Base-by-base conservation (phyloP, 2,797 vertebrate genomes). In the Varecia variegata region DNA sequence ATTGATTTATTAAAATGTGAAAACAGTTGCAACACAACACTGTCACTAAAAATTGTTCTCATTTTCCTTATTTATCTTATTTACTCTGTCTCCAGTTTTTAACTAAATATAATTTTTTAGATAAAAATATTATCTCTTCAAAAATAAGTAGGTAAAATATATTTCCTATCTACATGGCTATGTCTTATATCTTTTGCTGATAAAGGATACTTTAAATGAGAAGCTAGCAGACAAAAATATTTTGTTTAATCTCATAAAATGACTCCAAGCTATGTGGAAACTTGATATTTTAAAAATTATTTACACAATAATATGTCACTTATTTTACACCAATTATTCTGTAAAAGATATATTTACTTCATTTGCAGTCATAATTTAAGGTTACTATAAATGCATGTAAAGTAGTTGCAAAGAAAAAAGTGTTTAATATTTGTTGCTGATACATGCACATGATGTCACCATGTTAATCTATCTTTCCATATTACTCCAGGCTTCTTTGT, bases 381-480 rank as follows among this genome's bases (percentile, higher is more conserved):
- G 1, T 45, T 94, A 76, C 4, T 85, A 7, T 50, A 93, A 88
- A 79, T 68, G 30, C 27, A 80, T 83, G 76, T 77, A 81, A 65
- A 73, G 3, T 13, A 52, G 38, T 90, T 68, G 43, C n/a, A 92
- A 82, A 74, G 45, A 83, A 74, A 43, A 40, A 50, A 81, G 3
- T 40, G 27, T 77, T 58, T 88, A 52, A 88, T 85, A 62, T 14
- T 79, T 45, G 27, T 38, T 89, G 52, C 76, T 81, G 54, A 86
- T 86, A 17, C 2, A 87, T 65, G 27, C 38, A 54, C 25, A 92
- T 88, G 74, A 74, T 35, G 54, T 88, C 73, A 76, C 30, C 32
- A 86, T 67, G 88, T 95, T 93, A 93, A 88, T 65, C 40, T 88
- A 20, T 38, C 20, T 89, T 80, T 81, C 38, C 88, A 38, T 73